Base-by-base conservation (phyloP, 2,797 vertebrate species). In the Okamejei kenojei region DNA sequence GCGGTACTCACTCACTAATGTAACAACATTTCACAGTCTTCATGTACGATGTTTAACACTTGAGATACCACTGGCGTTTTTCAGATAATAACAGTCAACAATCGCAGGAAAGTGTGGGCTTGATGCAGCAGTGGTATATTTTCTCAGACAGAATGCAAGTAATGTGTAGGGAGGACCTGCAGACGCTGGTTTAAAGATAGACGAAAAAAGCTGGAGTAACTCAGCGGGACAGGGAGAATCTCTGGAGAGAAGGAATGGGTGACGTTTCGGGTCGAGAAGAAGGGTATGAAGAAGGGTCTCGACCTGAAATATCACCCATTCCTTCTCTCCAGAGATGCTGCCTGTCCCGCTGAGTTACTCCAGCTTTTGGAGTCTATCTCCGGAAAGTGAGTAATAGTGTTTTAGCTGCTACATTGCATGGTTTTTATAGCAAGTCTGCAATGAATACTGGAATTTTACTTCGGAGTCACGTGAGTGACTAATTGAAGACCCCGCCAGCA, bases 11-110 rank as follows among this genome's bases (percentile, higher is more conserved):
- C 90, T 71, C 35, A 15, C 35, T 91, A 92, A 92, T 92, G 38
- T 23, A 92, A 92, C 5, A 92, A 19, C 71, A 23, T 92, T 92
- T 54, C 74, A 58, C 90, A 92, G 38, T 92, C 23, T 71, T 74
- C 68, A 91, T 74, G 35, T 26, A 45, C 90, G 54, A 92, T 58
- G 76, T 45, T 90, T 73, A 35, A 68, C 38, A 38, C 88, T 90
- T 15, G 88, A 91, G 88, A 29, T 73, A 29, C 68, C 71, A 92
- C 6, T 17, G 90, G 45, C 21, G 35, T 76, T 92, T 74, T 38
- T 26, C 90, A 74, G 19, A 23, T 45, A 91, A 88, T 68, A 68
- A 88, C 9, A 35, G 35, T 68, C 84, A 91, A 19, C 71, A 92
- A 29, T 73, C 32, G 73, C 26, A 38, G 90, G 26, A 10, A 74